Conservation (phyloP, 2,797 vertebrate genomes). For the Fringilla coelebs region DNA sequence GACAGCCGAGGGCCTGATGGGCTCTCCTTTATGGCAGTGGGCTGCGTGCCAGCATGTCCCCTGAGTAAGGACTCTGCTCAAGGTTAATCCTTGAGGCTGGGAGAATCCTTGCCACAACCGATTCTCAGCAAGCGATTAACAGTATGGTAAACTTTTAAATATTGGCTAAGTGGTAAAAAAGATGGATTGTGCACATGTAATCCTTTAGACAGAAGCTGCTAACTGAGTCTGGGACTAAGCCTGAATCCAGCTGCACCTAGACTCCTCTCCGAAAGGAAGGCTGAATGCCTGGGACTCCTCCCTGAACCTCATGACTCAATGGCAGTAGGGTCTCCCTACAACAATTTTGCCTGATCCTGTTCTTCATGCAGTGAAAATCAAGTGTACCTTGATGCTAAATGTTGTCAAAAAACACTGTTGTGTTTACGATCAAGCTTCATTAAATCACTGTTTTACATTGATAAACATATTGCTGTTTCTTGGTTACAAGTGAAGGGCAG, state of each 20-base stretch:
- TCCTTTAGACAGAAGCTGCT: neutral
- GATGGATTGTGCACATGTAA: neutral
- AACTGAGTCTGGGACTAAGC: neutral
- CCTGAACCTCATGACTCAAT: neutral
- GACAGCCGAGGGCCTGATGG: neutral
- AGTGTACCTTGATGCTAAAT: neutral
- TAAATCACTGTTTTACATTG: neutral
- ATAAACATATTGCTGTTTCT: neutral
- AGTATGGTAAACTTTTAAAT: neutral
- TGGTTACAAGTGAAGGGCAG: neutral
- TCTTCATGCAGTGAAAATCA: neutral
- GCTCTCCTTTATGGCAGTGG: neutral
- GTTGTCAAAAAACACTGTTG: neutral
- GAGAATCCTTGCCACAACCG: neutral
- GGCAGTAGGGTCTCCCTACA: neutral
- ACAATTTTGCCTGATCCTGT: neutral
- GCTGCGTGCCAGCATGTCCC: neutral
- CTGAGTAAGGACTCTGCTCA: neutral
- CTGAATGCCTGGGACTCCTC: neutral
- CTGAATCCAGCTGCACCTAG: neutral
- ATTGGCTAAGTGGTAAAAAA: neutral
- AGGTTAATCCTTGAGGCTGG: neutral
- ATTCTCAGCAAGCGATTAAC: neutral
- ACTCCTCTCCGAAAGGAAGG: neutral
- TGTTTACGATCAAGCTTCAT: rapidly evolving